Conservation (phyloP, 2,888 invertebrate genomes). For the Prosopocoilus inquinatus region DNA sequence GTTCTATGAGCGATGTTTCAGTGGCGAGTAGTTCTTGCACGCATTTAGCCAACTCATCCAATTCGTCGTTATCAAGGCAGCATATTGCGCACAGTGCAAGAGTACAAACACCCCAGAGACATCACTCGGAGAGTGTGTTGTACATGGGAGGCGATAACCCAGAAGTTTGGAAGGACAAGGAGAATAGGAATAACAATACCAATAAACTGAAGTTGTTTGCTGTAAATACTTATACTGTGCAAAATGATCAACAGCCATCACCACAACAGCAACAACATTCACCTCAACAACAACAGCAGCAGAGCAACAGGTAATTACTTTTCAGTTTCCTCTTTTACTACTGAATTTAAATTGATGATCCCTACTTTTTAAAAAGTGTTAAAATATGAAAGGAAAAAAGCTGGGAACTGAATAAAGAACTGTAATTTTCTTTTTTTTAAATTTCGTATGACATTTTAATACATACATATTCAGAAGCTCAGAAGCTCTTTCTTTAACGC, state of each 20-base stretch:
- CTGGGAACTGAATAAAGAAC: neutral
- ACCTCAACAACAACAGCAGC: slow-evolving; percentile 28
- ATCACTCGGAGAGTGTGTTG: slow-evolving; percentile 73
- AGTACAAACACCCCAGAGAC: slow-evolving; percentile 74
- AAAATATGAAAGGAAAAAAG: neutral
- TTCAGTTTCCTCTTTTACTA: neutral
- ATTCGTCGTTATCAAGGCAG: slow-evolving; percentile 50
- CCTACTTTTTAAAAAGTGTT: neutral
- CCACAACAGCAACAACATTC: slow-evolving; percentile 29
- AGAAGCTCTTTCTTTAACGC: no score
- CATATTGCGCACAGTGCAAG: slow-evolving; percentile 74
- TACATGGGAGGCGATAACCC: slow-evolving; percentile 56
- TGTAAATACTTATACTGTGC: slow-evolving; percentile 67
- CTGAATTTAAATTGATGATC: neutral
- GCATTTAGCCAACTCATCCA: slow-evolving; percentile 52
- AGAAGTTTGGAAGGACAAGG: slow-evolving; percentile 44
- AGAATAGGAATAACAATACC: slow-evolving; percentile 47
- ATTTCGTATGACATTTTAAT: no score
- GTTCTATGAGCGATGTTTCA: slow-evolving; percentile 72
- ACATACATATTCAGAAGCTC: no score
- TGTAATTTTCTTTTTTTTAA: neutral
- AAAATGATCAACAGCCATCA: slow-evolving; percentile 36
- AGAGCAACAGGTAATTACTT: slow-evolving; percentile 20
- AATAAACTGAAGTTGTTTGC: slow-evolving; percentile 65
- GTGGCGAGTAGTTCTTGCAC: slow-evolving; percentile 58